Percentiles rank a stretch among this genome's conserved stretches.
Conservation (phyloP, 2,888 invertebrate species). For the Omphaloscelis lunosa region DNA sequence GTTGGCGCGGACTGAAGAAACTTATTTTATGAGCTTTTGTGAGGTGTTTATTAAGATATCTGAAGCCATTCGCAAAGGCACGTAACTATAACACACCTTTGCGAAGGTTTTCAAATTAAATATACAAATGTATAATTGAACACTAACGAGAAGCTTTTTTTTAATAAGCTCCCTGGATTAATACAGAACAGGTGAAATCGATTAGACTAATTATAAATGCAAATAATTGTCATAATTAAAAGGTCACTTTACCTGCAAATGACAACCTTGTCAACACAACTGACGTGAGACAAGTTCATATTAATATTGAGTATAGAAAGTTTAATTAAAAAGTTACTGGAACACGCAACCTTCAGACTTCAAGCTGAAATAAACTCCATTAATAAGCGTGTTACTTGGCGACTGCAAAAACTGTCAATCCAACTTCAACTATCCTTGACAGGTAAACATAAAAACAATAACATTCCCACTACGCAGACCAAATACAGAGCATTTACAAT, state of each 20-base stretch:
- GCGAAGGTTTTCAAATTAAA: neutral
- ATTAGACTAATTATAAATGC: conserved; percentile 26
- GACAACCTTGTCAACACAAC: conserved; percentile 40
- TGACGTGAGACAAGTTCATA: conserved; percentile 32
- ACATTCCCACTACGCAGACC: conserved; percentile 39
- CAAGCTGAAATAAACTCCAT: conserved; percentile 32
- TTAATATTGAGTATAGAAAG: conserved; percentile 25
- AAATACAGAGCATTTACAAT: conserved; percentile 52
- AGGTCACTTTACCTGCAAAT: conserved; percentile 24
- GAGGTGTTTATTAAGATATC: conserved; percentile 21
- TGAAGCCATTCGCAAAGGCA: neutral
- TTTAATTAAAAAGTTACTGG: conserved; percentile 48
- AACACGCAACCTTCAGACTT: conserved; percentile 30
- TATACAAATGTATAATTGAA: conserved; percentile 3
- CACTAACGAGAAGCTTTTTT: neutral
- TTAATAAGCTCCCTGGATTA: conserved; percentile 19
- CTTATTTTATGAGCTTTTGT: conserved; percentile 30
- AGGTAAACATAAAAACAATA: conserved; percentile 58
- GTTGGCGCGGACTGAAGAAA: conserved; percentile 72
- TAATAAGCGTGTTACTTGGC: conserved; percentile 19
- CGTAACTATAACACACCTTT: neutral
- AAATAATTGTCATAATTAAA: conserved; percentile 29
- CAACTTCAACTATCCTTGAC: conserved; percentile 37
- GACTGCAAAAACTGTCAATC: conserved; percentile 49
- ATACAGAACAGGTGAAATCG: conserved; percentile 37